Evolutionary conservation across 2,888 invertebrate species (phyloP), one percentile per base, ranked within the genome.

Genomic region (Acanthosepion pharaonis): DNA sequence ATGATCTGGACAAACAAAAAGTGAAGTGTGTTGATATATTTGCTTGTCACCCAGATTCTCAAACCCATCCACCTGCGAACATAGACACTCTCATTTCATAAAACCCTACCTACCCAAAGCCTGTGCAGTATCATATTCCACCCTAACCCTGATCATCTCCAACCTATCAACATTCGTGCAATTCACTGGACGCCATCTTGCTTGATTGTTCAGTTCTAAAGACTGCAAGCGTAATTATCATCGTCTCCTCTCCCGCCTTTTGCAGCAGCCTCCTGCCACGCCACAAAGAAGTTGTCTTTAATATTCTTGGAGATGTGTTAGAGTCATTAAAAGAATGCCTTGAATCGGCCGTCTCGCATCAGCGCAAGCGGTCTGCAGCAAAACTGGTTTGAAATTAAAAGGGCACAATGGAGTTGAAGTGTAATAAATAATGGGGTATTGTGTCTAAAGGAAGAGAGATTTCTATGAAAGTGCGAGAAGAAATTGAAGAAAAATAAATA

Each of bases 171-270:
- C 78, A 78, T 78, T 78, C 15, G 78, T n/a, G n/a, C 78, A 78
- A 78, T 78, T 33, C 78, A 78, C n/a, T 78, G 78, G 78, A 78
- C n/a, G 78, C 78, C 78, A 78, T 78, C n/a, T 78, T 33, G n/a
- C 5, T 78, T 78, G 78, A 78, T 78, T 78, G 78, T 33, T 78
- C 78, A 33, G n/a, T 33, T n/a, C n/a, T 33, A 15, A 3, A 5
- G 78, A 33, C 78, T 78, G n/a, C 3, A 15, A 78, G n/a, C n/a
- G 33, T 78, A 78, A 78, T 78, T 78, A 78, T 78, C n/a, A 33
- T 11, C 78, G n/a, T 78, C 78, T n/a, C 78, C 28, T n/a, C 18
- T 3, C 33, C n/a, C n/a, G n/a, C 78, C n/a, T 1, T n/a, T n/a
- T 78, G 0, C 15, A 15, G n/a, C 78, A 15, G n/a, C 78, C 78